These are phyloP conservation scores for Tetraodon nigroviridis DNA, from an alignment of 2,113 vertebrate genomes.

Conservation along the genomic window DNA sequence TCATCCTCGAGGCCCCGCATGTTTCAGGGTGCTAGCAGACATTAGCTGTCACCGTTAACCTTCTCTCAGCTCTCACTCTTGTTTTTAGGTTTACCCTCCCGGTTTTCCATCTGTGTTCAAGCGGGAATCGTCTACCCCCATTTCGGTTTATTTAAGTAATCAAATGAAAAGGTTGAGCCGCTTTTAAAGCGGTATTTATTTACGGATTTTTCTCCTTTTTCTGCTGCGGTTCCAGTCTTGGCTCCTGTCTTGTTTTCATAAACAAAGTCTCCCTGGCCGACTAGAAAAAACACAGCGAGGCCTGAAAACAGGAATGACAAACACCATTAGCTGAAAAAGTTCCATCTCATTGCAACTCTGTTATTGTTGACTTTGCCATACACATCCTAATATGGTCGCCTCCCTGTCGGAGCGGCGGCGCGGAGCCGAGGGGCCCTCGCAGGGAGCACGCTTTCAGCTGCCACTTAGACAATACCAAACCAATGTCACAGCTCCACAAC, in stretches of 20 bases:
- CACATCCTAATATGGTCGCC: slow-evolving; percentile 96
- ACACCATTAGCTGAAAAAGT: slow-evolving; percentile 85
- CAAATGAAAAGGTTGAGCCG: slow-evolving; percentile 61
- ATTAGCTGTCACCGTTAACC: neutral
- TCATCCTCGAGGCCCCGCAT: too few species aligned
- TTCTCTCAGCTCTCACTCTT: neutral
- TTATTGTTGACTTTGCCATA: slow-evolving; percentile 99
- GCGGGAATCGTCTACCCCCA: slow-evolving; percentile 12
- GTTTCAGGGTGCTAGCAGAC: too few species aligned
- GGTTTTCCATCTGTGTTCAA: neutral
- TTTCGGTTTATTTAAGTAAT: slow-evolving; percentile 63
- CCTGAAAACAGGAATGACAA: slow-evolving; percentile 84
- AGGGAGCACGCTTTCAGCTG: slow-evolving; percentile 82
- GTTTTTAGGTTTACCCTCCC: neutral
- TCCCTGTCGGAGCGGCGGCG: slow-evolving; percentile 80
- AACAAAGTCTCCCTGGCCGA: slow-evolving; percentile 71
- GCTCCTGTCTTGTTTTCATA: slow-evolving; percentile 69
- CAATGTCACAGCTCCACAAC: slow-evolving; percentile 83
- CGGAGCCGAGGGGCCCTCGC: slow-evolving; percentile 79
- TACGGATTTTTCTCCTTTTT: slow-evolving; percentile 44
- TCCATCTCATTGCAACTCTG: slow-evolving; percentile 93
- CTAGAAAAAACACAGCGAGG: slow-evolving; percentile 50
- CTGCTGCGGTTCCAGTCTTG: slow-evolving; percentile 70
- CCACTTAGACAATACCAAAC: slow-evolving; percentile 91
- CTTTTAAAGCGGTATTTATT: slow-evolving; percentile 66